Evolutionary conservation across 2,113 vertebrate genomes (phyloP).

Genomic region (Kryptolebias marmoratus): DNA sequence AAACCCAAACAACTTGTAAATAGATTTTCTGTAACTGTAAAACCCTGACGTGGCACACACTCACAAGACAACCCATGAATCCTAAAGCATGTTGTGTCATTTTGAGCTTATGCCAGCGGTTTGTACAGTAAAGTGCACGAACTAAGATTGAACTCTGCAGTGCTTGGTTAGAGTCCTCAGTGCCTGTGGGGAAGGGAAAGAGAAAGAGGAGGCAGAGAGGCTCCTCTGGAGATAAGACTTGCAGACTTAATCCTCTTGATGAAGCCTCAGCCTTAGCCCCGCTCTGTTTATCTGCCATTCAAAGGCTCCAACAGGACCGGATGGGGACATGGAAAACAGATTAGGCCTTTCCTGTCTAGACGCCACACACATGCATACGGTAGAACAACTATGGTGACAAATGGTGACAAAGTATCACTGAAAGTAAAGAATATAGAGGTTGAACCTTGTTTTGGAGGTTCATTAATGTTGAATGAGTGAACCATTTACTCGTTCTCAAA

Average conservation of each 20-base stretch:
- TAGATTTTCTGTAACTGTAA: slow-evolving; percentile 15
- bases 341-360: slow-evolving; percentile 70
- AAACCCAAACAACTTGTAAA: slow-evolving; percentile 11
- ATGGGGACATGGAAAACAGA: slow-evolving; percentile 72
- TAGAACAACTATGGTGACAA: slow-evolving; percentile 40
- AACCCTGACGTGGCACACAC: neutral
- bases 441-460: slow-evolving; percentile 12
- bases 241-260: slow-evolving; percentile 75
- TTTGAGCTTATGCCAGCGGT: slow-evolving; percentile 28
- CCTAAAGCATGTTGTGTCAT: slow-evolving; percentile 1
- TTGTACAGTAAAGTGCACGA: slow-evolving; percentile 48
- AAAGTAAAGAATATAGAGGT: slow-evolving; percentile 37
- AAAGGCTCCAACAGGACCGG: slow-evolving; percentile 67
- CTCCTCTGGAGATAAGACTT: slow-evolving; percentile 71
- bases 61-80: neutral
- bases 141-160: slow-evolving; percentile 60
- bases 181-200: slow-evolving; percentile 41
- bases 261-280: slow-evolving; percentile 64
- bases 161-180: slow-evolving; percentile 49
- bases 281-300: slow-evolving; percentile 76
- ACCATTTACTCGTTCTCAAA: neutral
- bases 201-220: slow-evolving; percentile 63
- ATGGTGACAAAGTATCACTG: slow-evolving; percentile 52
- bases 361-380: slow-evolving; percentile 44
- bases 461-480: neutral